phyloP scores from a whole-genome alignment of 2,113 vertebrate species.

The Micromys minutus region DNA sequence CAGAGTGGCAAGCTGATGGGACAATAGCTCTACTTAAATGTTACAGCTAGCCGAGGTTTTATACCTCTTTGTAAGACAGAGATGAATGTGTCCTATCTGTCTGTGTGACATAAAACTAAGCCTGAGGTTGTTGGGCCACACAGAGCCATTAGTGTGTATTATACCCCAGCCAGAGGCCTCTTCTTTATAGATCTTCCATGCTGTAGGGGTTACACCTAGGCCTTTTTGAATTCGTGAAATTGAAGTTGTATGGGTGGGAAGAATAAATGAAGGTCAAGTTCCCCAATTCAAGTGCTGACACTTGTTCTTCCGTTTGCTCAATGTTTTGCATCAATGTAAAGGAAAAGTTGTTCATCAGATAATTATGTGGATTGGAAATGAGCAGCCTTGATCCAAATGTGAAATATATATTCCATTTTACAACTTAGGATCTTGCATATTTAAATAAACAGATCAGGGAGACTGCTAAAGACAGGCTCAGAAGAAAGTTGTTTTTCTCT shows the following conservation, averaged over 20 bases:
- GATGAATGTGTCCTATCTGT: not conserved
- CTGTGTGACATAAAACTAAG: not conserved
- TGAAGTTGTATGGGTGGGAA: not conserved
- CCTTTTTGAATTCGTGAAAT: not conserved
- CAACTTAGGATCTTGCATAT: slow-evolving; percentile 29
- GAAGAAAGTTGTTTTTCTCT: slow-evolving; percentile 32
- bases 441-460: slow-evolving; percentile 49
- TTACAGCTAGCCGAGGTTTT: not conserved
- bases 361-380: slow-evolving; percentile 63
- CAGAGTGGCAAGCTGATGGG: not conserved
- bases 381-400: slow-evolving; percentile 62
- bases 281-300: slow-evolving; percentile 23
- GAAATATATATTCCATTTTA: slow-evolving; percentile 66
- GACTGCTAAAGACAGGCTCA: not conserved
- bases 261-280: not conserved
- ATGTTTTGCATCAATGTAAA: slow-evolving; percentile 44
- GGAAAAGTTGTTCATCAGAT: slow-evolving; percentile 37
- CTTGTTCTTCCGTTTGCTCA: slow-evolving; percentile 55
- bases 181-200: not conserved
- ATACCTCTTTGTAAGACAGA: not conserved
- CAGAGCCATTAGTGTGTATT: not conserved
- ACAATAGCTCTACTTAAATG: not conserved
- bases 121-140: not conserved
- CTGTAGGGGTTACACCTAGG: no score
- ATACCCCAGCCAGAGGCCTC: not conserved